Evolutionary conservation across 1,140 invertebrate species (phyloP), one percentile per base, ranked within the genome.

Genomic region (Penaeus indicus): DNA sequence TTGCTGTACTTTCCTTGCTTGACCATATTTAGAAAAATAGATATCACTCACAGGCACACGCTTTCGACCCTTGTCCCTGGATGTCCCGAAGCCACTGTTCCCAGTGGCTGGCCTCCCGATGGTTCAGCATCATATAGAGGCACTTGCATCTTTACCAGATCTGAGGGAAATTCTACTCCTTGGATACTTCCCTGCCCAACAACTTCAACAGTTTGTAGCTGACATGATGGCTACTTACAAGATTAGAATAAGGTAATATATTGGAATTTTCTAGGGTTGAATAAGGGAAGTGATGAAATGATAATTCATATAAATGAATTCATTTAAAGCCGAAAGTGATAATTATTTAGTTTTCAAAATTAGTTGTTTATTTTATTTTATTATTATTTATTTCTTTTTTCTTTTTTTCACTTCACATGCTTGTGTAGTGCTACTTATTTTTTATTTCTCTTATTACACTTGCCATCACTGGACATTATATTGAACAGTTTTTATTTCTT

Each of bases 41-140:
- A 54, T 16, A 54, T 54, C 11, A 54, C 92, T 90, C 92, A 79
- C 92, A 99, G 98, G 98, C 21, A 99, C 98, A 19, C 94, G 99
- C 85, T 99, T 99, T 93, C 95, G 99, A 10, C 99, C 99, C 0
- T 93, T 99, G 7, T 99, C 98, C 0, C 93, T 99, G 89, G 98
- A 99, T 92, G 95, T 97, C 63, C 98, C 99, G 8, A 99, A 99
- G 92, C 98, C 98, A 0, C 92, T 99, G 11, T 99, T 99, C 93
- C 98, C 98, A 10, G 96, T 99, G 25, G 99, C 98, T 89, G 99
- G 99, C 2, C 93, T 98, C 42, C 97, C 97, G 4, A 94, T 98
- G 90, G 97, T 99, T 90, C 97, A 99, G 92, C 99, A 99, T 93
- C 97, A 99, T 91, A 99, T 99, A 86, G 97, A 99, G 93, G 97